Evolutionary conservation across 2,113 vertebrate genomes (phyloP), one percentile per base, ranked within the genome.

Genomic region (Mesembrinibis cayennensis): DNA sequence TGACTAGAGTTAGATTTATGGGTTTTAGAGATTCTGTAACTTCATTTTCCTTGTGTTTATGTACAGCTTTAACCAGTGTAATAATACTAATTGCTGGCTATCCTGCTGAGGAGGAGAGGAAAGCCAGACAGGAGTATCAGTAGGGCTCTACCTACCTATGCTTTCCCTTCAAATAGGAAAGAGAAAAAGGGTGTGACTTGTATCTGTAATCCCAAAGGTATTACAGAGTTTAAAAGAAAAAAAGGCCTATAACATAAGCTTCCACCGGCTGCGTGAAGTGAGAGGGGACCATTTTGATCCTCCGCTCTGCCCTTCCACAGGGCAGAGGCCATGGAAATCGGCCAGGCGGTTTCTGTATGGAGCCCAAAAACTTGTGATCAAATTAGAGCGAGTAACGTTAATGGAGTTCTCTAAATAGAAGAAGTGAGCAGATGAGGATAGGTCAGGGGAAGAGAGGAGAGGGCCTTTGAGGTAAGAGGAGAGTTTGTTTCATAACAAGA

Each of bases 331-430:
- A 10, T 97, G 95, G 96, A 95, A 91, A 67, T 86, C 1, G 0
- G 70, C 91, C 93, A 95, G 62, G 56, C 0, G 1, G 67, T 85
- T 94, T 96, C 62, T 95, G 34, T 76, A 44, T 72, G 45, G 71
- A 95, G 77, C 91, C 53, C 66, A 87, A 96, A 96, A 96, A 56
- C 82, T 83, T 94, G 71, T 89, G 93, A 91, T 97, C 81, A 84
- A 92, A 90, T 94, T 94, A 89, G 85, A 74, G 65, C 1, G 5
- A 95, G 92, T 94, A 96, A 93, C 6, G 0, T 95, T 97, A 89
- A 95, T 97, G 90, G 73, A 73, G 20, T 74, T 97, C 98, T 96
- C 87, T 91, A 98, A 98, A 98, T 98, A 98, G 97, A 97, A 81
- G 22, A 49, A 74, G 83, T 63, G 87, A 95, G 79, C 95, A 97